Conservation (phyloP, 2,888 invertebrate species). For the Autographa pulchrina region DNA sequence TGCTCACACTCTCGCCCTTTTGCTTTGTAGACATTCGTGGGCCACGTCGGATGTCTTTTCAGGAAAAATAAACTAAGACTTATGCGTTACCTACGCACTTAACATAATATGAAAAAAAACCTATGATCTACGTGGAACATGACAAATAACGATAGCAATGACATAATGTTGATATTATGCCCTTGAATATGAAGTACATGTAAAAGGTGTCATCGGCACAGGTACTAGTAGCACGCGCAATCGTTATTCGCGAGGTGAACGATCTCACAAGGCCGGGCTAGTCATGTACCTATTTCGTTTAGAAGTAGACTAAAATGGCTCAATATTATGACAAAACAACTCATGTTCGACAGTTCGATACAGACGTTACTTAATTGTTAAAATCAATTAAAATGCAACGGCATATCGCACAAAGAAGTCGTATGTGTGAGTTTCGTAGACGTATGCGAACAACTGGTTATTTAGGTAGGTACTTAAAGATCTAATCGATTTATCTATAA, state of each 20-base stretch:
- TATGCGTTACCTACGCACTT: too few species aligned
- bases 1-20: slow-evolving; percentile 30
- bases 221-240: slow-evolving; percentile 53
- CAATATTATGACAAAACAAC: slow-evolving; percentile 30
- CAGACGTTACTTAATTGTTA: slow-evolving; percentile 32
- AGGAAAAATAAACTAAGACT: neutral
- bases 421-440: slow-evolving; percentile 9
- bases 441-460: slow-evolving; percentile 39
- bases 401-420: slow-evolving; percentile 16
- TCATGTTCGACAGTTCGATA: slow-evolving; percentile 16
- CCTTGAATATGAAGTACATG: slow-evolving; percentile 80
- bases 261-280: slow-evolving; percentile 83
- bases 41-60: slow-evolving; percentile 43
- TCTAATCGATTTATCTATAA: slow-evolving; percentile 48
- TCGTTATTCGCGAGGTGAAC: slow-evolving; percentile 81
- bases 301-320: slow-evolving; percentile 39
- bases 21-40: slow-evolving; percentile 31
- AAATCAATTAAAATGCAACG: slow-evolving; percentile 40
- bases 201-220: slow-evolving; percentile 66
- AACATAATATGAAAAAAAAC: neutral
- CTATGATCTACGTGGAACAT: slow-evolving; percentile 10
- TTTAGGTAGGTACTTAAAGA: slow-evolving; percentile 31
- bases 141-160: slow-evolving; percentile 65
- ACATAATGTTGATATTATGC: slow-evolving; percentile 76
- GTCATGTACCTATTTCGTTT: slow-evolving; percentile 49